These are phyloP conservation scores for Pempheris klunzingeri DNA, from an alignment of 2,797 vertebrate genomes.

Conservation along the genomic window DNA sequence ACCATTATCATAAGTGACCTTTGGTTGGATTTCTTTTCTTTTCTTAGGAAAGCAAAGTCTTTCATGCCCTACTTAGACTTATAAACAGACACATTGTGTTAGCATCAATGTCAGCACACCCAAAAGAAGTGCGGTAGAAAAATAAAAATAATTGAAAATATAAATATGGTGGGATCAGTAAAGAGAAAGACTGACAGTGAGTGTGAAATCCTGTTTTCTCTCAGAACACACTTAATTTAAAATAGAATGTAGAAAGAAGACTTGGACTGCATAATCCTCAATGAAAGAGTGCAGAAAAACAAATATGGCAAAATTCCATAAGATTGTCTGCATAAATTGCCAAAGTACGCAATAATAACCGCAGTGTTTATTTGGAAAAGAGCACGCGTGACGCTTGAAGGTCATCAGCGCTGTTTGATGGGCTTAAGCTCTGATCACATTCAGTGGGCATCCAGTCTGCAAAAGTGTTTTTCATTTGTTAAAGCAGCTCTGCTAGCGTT, in stretches of 20 bases:
- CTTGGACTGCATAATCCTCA: constrained; percentile 71
- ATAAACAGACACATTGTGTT: constrained; percentile 81
- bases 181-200: constrained; percentile 81
- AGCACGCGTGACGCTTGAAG: constrained; percentile 24
- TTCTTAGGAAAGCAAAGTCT: constrained; percentile 63
- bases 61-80: constrained; percentile 77
- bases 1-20: constrained; percentile 54
- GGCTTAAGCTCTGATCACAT: constrained; percentile 30
- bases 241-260: constrained; percentile 71
- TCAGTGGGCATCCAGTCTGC: constrained; percentile 32
- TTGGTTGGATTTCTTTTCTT: constrained; percentile 46
- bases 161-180: constrained; percentile 80
- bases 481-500: constrained; percentile 28
- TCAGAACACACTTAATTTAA: constrained; percentile 76
- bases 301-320: constrained; percentile 65
- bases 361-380: constrained; percentile 4
- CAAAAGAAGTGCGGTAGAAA: constrained; percentile 66
- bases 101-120: constrained; percentile 80
- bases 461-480: constrained; percentile 33
- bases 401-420: constrained; percentile 44
- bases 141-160: constrained; percentile 84
- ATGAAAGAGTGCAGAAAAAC: constrained; percentile 65
- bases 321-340: constrained; percentile 40
- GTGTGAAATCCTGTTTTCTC: constrained; percentile 85
- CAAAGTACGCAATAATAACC: constrained; percentile 3